Base-by-base conservation (phyloP, 2,888 invertebrate species). In the Silvanus unidentatus region DNA sequence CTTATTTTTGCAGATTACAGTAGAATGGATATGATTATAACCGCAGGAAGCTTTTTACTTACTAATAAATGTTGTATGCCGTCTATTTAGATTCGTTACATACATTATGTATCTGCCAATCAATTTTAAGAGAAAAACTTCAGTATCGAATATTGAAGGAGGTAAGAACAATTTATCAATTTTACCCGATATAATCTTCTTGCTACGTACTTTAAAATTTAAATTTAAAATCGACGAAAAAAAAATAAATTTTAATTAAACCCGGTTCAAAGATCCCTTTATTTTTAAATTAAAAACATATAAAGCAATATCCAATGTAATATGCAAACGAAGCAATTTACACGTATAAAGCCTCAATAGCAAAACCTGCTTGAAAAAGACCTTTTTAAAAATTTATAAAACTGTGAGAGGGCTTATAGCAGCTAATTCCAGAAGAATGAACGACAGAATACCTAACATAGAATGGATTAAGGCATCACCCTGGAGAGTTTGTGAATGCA, bases 391-490 rank as follows among this genome's bases (percentile, higher is more conserved):
- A 60, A 60, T 59, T 54, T 54, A 61, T 59, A 53, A 51, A 58
- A 57, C 55, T 46, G 44, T 42, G 48, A 10, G 10, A 13, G 49
- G 45, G 53, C 52, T 53, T 55, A 53, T 55, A 54, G 47, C 51
- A 50, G 57, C 55, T 55, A 58, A 59, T 58, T 55, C 53, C 50
- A 50, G 46, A 49, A 50, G 50, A 54, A 53, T 58, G 60, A 58
- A 50, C 56, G 58, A 59, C 59, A 57, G 52, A 50, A 56, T 53
- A 57, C 55, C 58, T 53, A 12, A 55, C 57, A 50, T 46, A 53
- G 48, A 54, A 45, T 49, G 57, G 60, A 60, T 63, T 60, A 62
- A 57, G 58, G 55, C 51, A 57, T 57, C 56, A 59, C 61, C 62
- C 62, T 50, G 46, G 60, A 59, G 61, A 56, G 56, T 57, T 55